phyloP scores from a whole-genome alignment of 2,888 invertebrate genomes.

The Mongoloraphidia duomilia region DNA sequence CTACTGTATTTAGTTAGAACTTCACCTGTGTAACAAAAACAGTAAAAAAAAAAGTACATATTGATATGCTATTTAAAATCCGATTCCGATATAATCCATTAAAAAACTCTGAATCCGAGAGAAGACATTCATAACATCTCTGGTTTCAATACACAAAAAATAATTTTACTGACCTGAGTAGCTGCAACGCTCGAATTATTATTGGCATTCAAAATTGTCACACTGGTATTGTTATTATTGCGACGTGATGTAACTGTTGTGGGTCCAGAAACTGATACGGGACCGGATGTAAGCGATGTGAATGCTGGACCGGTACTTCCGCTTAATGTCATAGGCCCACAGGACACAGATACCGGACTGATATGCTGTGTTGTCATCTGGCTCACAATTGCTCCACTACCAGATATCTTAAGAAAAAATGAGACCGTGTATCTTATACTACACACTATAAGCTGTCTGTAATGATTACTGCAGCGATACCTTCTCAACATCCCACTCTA shows the following conservation, averaged over 20 bases:
- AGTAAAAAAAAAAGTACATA: no score
- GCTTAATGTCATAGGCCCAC: conserved; percentile 22
- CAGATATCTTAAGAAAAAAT: conserved; percentile 3
- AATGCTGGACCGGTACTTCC: neutral
- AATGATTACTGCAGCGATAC: no score
- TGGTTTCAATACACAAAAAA: no score
- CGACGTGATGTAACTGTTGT: conserved; percentile 47
- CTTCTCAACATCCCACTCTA: no score
- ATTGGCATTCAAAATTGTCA: conserved; percentile 53
- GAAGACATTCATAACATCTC: no score
- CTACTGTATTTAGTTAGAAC: no score
- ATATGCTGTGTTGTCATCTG: conserved; percentile 14
- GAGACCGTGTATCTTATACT: neutral
- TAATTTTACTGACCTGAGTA: neutral
- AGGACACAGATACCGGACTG: conserved; percentile 25
- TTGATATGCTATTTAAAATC: no score
- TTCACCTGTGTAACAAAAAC: no score
- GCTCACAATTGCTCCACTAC: neutral
- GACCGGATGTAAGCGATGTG: conserved; percentile 25
- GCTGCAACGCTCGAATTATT: conserved; percentile 15
- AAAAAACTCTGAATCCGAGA: no score
- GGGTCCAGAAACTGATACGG: conserved; percentile 42
- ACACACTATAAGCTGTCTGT: no score
- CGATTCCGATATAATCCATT: no score
- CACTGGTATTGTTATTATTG: conserved; percentile 56